Evolutionary conservation across 92 coral and sea anemone species (phyloP).

Genomic region (Epizoanthus rinbou): DNA sequence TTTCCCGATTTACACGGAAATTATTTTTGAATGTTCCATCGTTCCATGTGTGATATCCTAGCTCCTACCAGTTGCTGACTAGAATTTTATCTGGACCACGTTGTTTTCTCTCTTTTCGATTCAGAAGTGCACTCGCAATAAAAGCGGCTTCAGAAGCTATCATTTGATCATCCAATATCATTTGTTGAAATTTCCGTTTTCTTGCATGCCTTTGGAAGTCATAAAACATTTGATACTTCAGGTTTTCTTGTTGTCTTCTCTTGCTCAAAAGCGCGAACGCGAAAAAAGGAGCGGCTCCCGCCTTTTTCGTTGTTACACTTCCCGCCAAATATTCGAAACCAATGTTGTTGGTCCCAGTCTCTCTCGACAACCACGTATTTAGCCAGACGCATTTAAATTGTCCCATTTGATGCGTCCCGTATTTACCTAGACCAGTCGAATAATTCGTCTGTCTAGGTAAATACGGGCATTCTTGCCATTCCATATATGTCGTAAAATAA

Average conservation of each 20-base stretch:
- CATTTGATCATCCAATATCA: conserved; percentile 29
- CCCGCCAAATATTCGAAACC: not conserved
- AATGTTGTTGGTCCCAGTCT: conserved; percentile 18
- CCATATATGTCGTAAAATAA: no score
- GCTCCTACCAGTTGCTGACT: conserved; percentile 11
- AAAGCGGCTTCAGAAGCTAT: conserved; percentile 9
- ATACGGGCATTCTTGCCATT: not conserved
- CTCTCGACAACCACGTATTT: conserved; percentile 6
- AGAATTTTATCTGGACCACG: conserved; percentile 5
- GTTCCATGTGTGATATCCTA: conserved; percentile 17
- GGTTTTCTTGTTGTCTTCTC: conserved; percentile 16
- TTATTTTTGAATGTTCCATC: conserved; percentile 20
- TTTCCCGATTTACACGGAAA: conserved; percentile 12
- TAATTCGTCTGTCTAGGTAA: conserved; percentile 2
- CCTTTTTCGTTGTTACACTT: conserved; percentile 20
- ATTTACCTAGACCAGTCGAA: not conserved
- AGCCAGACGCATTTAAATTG: no score
- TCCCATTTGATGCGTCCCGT: conserved; percentile 26
- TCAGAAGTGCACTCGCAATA: conserved; percentile 14
- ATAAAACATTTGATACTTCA: not conserved
- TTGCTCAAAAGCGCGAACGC: conserved; percentile 20
- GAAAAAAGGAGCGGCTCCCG: conserved; percentile 17
- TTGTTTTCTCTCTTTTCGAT: conserved; percentile 4
- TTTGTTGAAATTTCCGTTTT: conserved; percentile 23
- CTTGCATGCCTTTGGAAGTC: conserved; percentile 26